These are phyloP conservation scores for Monopis laevigella DNA, from an alignment of 2,888 invertebrate genomes.

Conservation along the genomic window DNA sequence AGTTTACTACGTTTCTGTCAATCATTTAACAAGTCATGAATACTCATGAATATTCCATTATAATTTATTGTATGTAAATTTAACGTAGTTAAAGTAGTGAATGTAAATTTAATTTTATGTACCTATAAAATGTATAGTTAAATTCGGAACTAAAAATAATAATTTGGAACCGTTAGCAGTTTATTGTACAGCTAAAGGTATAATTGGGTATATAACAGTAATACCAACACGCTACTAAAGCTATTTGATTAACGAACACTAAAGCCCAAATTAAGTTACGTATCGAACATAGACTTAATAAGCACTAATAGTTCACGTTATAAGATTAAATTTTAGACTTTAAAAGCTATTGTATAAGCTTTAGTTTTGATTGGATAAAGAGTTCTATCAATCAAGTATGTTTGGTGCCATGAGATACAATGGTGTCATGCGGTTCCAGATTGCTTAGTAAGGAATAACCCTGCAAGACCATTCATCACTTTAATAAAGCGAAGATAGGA, in stretches of 20 bases:
- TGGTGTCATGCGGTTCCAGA: conserved; percentile 11
- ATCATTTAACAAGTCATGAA: no score
- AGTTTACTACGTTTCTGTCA: no score
- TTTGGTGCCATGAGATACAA: conserved; percentile 12
- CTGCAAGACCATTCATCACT: conserved; percentile 8
- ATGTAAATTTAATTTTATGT: no score
- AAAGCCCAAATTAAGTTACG: neutral
- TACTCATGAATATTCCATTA: no score
- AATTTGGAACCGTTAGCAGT: no score
- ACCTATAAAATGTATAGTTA: no score
- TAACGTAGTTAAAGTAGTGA: no score
- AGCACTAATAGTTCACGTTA: neutral
- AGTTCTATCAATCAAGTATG: conserved; percentile 10
- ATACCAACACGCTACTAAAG: no score
- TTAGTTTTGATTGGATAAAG: conserved; percentile 1
- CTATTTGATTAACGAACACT: conserved; percentile 4
- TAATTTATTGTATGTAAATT: no score
- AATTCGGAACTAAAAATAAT: no score
- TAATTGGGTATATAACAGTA: no score
- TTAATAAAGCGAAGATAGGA: conserved; percentile 6
- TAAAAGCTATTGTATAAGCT: neutral
- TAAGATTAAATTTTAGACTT: neutral
- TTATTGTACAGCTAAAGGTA: no score
- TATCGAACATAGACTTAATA: conserved; percentile 3
- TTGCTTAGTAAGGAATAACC: conserved; percentile 10